Evolutionary conservation across 2,113 vertebrate species (phyloP).

Genomic region (Sarotherodon lohbergeri): DNA sequence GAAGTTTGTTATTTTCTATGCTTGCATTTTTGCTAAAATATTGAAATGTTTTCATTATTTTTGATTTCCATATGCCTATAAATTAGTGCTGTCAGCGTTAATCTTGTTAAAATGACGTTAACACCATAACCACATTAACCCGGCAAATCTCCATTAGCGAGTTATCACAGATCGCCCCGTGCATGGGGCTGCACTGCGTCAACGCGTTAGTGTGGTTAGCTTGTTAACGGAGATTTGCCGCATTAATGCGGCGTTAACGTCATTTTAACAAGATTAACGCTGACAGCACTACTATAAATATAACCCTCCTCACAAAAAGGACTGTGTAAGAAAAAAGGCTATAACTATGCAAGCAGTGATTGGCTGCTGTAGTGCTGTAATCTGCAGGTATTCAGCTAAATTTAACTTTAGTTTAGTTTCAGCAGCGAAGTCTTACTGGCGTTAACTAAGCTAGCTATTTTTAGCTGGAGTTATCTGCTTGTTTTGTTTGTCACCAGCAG

Average conservation of each 20-base stretch:
- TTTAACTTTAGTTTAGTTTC: neutral
- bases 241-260: accelerated
- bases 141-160: too few species aligned
- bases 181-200: too few species aligned
- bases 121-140: neutral
- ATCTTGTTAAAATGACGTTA: accelerated
- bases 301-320: neutral
- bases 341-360: neutral
- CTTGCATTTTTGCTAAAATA: neutral
- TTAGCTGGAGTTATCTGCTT: neutral
- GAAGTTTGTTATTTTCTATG: neutral
- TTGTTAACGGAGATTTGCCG: accelerated
- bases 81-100: neutral
- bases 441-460: neutral
- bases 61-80: neutral
- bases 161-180: too few species aligned
- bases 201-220: too few species aligned
- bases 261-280: accelerated
- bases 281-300: neutral
- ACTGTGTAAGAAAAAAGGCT: neutral
- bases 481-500: neutral
- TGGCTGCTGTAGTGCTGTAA: neutral
- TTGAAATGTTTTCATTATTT: neutral
- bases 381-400: neutral
- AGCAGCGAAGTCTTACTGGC: neutral